These are phyloP conservation scores for Drosophila melanocephala DNA, from an alignment of 2,888 invertebrate species.

Conservation along the genomic window DNA sequence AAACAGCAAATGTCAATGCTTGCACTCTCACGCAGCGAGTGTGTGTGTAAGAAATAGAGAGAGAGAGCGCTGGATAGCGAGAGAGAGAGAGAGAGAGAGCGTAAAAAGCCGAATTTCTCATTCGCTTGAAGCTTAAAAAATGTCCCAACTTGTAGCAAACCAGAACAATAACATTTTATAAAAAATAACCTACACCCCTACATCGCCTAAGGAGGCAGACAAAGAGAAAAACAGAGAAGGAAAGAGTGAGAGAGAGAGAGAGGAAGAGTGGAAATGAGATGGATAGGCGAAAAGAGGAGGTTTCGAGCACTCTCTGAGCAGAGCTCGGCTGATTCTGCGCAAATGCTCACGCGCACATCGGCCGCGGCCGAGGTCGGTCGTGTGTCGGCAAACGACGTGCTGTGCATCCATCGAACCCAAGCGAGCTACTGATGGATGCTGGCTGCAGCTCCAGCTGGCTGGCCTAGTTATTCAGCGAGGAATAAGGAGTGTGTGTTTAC, in stretches of 20 bases:
- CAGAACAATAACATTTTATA: constrained; percentile 32
- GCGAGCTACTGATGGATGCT: constrained; percentile 26
- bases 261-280: constrained; percentile 2
- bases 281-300: constrained; percentile 5
- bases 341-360: constrained; percentile 40
- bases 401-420: constrained; percentile 39
- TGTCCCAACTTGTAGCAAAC: constrained; percentile 58
- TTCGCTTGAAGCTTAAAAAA: constrained; percentile 29
- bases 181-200: constrained; percentile 32
- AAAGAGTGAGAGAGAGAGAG: neutral
- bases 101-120: constrained; percentile 18
- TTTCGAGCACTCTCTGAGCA: constrained; percentile 3
- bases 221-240: neutral
- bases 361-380: constrained; percentile 2
- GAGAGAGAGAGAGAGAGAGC: neutral
- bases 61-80: neutral
- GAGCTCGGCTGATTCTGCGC: constrained; percentile 42
- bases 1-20: constrained; percentile 62
- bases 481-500: constrained; percentile 74
- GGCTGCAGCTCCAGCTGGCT: constrained; percentile 37
- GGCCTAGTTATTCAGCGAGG: constrained; percentile 66
- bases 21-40: constrained; percentile 12
- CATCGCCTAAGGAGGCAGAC: neutral
- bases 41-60: neutral
- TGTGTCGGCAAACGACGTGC: constrained; percentile 22